These are phyloP conservation scores for Odocoileus hemionus DNA, from an alignment of 2,113 vertebrate genomes.

Conservation along the genomic window DNA sequence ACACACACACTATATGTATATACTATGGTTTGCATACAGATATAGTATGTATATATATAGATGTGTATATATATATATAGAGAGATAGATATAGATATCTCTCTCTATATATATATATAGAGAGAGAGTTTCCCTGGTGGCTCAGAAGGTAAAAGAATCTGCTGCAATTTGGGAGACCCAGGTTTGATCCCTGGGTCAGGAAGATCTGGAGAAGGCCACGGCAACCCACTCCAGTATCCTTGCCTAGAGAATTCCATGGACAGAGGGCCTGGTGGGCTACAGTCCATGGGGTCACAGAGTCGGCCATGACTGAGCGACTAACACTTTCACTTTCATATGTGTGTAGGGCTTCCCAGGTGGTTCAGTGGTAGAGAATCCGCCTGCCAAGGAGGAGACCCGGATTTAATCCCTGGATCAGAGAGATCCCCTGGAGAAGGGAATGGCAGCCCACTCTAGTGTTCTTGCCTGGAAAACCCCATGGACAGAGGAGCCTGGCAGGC, in stretches of 20 bases:
- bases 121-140: neutral
- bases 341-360: neutral
- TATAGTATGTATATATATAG: neutral
- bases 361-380: neutral
- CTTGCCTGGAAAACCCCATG: neutral
- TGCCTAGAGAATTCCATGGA: neutral
- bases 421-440: neutral
- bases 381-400: neutral
- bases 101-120: fast-evolving
- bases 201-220: neutral
- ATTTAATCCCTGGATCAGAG: neutral
- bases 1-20: neutral
- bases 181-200: neutral
- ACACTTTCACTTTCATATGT: neutral
- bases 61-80: neutral
- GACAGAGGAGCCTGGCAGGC: neutral
- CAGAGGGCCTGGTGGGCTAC: neutral
- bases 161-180: neutral
- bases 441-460: neutral
- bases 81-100: neutral
- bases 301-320: neutral
- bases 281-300: neutral
- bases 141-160: neutral
- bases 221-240: neutral
- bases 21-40: neutral